phyloP scores from a whole-genome alignment of 2,797 vertebrate genomes.

The Hypotaenidia okinawae region DNA sequence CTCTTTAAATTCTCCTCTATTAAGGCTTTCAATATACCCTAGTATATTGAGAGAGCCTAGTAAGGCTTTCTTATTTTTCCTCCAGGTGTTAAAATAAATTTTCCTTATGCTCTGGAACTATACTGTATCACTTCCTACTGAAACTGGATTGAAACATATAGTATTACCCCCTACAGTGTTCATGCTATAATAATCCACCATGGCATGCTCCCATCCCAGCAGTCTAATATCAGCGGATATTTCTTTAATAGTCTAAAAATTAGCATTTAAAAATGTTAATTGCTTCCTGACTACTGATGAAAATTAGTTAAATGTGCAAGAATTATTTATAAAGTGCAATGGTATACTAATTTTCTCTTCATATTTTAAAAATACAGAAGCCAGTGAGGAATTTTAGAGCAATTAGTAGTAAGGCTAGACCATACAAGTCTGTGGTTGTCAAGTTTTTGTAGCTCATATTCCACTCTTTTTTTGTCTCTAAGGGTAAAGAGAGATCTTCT shows the following conservation, averaged over 20 bases:
- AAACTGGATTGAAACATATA: background rate
- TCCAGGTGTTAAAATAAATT: background rate
- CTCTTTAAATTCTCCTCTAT: background rate
- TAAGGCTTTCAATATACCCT: background rate
- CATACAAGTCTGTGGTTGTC: background rate
- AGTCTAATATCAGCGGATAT: conserved; percentile 35
- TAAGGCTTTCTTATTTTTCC: background rate
- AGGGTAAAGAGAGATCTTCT: background rate
- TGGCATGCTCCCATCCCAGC: background rate
- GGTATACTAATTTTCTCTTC: conserved; percentile 36
- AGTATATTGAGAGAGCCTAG: no score
- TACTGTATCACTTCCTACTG: background rate
- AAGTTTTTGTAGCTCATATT: background rate
- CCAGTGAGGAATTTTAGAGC: conserved; percentile 27
- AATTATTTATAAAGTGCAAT: conserved; percentile 70
- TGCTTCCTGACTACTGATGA: conserved; percentile 59
- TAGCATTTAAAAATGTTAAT: conserved; percentile 68
- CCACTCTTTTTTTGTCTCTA: background rate
- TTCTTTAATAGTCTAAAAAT: conserved; percentile 60
- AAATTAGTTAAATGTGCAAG: conserved; percentile 63
- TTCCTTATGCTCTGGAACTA: background rate
- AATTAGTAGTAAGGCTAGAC: conserved; percentile 45
- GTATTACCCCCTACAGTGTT: background rate
- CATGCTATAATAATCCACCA: conserved; percentile 2
- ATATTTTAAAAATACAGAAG: conserved; percentile 49